These are phyloP conservation scores for Xanthia togata DNA, from an alignment of 2,888 invertebrate species.

Conservation along the genomic window DNA sequence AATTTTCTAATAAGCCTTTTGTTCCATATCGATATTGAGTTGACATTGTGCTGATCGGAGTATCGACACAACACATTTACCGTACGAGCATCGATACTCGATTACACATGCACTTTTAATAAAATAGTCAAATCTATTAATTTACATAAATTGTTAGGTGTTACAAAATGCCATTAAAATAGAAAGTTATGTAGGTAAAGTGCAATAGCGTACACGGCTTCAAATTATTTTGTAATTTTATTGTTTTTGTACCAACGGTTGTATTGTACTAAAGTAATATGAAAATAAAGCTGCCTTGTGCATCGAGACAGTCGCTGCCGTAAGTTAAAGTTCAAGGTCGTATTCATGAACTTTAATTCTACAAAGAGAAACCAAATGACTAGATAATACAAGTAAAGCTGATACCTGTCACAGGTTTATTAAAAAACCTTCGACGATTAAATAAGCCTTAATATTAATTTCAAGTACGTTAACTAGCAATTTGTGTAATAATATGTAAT, in stretches of 20 bases:
- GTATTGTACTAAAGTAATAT: slow-evolving; percentile 30
- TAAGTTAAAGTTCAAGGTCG: slow-evolving; percentile 68
- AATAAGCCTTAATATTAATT: slow-evolving; percentile 40
- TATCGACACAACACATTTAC: slow-evolving; percentile 29
- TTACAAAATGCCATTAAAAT: slow-evolving; percentile 61
- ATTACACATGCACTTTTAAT: slow-evolving; percentile 37
- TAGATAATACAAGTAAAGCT: slow-evolving; percentile 47
- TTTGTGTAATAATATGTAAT: slow-evolving; percentile 57
- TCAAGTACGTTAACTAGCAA: slow-evolving; percentile 49
- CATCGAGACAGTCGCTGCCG: slow-evolving; percentile 37
- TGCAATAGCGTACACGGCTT: slow-evolving; percentile 44
- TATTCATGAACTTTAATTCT: slow-evolving; percentile 66
- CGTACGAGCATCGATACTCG: slow-evolving; percentile 1
- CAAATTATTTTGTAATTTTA: slow-evolving; percentile 56
- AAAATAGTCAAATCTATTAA: slow-evolving; percentile 53
- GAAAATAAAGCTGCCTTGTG: slow-evolving; percentile 40
- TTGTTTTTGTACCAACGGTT: slow-evolving; percentile 35
- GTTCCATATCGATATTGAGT: slow-evolving; percentile 47
- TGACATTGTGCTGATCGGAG: slow-evolving; percentile 24
- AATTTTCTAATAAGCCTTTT: slow-evolving; percentile 66
- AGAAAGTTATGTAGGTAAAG: slow-evolving; percentile 65
- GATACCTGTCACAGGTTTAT: slow-evolving; percentile 37
- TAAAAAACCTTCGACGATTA: slow-evolving; percentile 43
- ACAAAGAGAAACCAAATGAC: slow-evolving; percentile 33
- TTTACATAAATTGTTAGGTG: slow-evolving; percentile 46